Evolutionary conservation across 2,888 invertebrate species (phyloP), one percentile per base, ranked within the genome.

Genomic region (Lithodes maja): DNA sequence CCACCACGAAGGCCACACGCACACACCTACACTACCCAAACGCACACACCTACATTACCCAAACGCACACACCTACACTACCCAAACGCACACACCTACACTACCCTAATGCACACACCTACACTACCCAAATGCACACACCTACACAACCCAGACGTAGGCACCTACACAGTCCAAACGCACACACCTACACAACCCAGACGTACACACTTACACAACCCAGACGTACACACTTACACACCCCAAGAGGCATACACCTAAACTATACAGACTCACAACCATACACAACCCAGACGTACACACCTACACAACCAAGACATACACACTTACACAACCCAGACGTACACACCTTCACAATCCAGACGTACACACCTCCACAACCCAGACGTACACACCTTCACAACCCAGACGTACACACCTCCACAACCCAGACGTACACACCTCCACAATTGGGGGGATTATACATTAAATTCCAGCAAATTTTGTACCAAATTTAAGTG

Each of bases 151-250:
- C 61, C 12, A 7, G 61, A 79, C 50, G 53, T 33, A 82, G 33
- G 33, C 81, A 82, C 68, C 33, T 49, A 82, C 68, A 82, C 17
- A 69, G 33, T 33, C 33, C 69, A 68, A 49, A 52, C 71, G 49
- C 82, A 69, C 69, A 69, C 69, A 82, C 82, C 12, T 61, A 17
- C 53, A 17, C 74, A 83, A 77, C 12, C 80, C 0, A 7, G 61
- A 61, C 17, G 69, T 69, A 69, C 83, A 83, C 83, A 83, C 75
- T 74, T 33, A 83, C 83, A 83, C 83, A 33, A 15, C n/a, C 49
- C 75, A 83, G 52, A 74, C 75, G 49, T 3, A 53, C 52, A 69
- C 54, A 54, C 75, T 15, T 15, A 17, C 69, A 17, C 12, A 33
- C 49, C 78, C 12, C 50, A 33, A 78, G 15, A 33, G 3, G 52